phyloP scores from a whole-genome alignment of 2,888 invertebrate species.

The Mechanitis messenoides region DNA sequence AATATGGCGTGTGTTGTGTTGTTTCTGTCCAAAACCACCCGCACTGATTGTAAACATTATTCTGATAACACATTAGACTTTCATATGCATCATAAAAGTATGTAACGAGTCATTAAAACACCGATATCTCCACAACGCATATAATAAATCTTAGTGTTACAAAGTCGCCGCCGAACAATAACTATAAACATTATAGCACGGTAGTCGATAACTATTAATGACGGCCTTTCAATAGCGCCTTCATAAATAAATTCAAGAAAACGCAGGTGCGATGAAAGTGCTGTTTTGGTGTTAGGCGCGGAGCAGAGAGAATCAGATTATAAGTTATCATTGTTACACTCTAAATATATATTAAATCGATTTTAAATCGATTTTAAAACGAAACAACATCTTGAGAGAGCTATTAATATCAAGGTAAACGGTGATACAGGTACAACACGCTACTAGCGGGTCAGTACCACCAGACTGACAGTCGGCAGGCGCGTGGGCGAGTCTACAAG shows the following conservation, averaged over 20 bases:
- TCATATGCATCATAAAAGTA: slow-evolving; percentile 11
- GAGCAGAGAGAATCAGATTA: not conserved
- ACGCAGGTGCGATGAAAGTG: not conserved
- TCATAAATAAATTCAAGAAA: slow-evolving; percentile 1
- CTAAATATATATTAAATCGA: not conserved
- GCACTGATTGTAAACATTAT: slow-evolving; percentile 3
- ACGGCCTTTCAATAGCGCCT: slow-evolving; percentile 10
- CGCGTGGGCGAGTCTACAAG: not conserved
- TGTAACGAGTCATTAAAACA: slow-evolving; percentile 14
- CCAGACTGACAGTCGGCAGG: not conserved
- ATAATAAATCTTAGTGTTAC: slow-evolving; percentile 15
- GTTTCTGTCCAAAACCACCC: no score
- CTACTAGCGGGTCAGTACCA: not conserved
- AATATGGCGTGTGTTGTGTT: no score
- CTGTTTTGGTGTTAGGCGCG: not conserved
- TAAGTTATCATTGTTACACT: not conserved
- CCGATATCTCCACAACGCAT: slow-evolving; percentile 12
- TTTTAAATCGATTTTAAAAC: no score
- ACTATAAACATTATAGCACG: slow-evolving; percentile 8
- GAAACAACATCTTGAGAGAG: no score
- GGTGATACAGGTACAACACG: no score
- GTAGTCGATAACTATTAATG: slow-evolving; percentile 19
- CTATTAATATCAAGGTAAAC: no score
- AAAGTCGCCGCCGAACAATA: slow-evolving; percentile 13
- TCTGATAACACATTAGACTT: slow-evolving; percentile 19